Percentiles rank a stretch among this genome's conserved stretches.
These are phyloP conservation scores for Heliothis virescens DNA, from an alignment of 1,140 invertebrate genomes.

Conservation along the genomic window DNA sequence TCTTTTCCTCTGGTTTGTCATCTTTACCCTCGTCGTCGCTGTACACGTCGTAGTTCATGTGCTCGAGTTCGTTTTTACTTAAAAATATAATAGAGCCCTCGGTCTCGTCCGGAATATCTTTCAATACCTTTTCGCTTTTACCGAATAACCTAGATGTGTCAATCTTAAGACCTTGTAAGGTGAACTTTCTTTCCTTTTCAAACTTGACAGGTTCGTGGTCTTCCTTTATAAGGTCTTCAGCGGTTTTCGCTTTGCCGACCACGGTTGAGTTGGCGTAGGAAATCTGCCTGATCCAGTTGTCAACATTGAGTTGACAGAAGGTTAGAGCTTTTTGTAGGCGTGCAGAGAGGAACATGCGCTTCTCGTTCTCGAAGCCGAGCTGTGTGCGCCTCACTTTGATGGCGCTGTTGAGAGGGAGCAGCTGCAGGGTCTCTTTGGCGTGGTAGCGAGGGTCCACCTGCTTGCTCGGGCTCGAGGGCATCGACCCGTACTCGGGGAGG, in stretches of 20 bases:
- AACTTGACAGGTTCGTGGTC: constrained; percentile 85
- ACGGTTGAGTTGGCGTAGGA: constrained; percentile 83
- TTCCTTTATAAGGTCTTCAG: constrained; percentile 83
- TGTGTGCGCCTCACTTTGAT: constrained; percentile 85
- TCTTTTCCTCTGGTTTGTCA: constrained; percentile 76
- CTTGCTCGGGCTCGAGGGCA: constrained; percentile 78
- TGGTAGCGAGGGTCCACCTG: constrained; percentile 77
- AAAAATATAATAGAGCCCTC: constrained; percentile 88
- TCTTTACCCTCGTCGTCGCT: constrained; percentile 84
- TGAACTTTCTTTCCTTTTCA: constrained; percentile 86
- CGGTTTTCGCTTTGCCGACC: constrained; percentile 79
- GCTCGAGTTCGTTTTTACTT: constrained; percentile 88
- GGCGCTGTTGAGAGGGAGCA: constrained; percentile 84
- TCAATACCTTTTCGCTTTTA: constrained; percentile 84
- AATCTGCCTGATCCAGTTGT: constrained; percentile 86
- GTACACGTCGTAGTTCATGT: constrained; percentile 86
- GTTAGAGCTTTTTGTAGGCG: constrained; percentile 88
- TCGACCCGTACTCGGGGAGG: constrained; percentile 77
- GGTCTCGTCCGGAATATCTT: constrained; percentile 88
- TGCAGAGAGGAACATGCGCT: constrained; percentile 87
- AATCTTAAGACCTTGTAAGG: constrained; percentile 84
- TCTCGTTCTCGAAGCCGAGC: constrained; percentile 87
- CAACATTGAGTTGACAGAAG: constrained; percentile 88
- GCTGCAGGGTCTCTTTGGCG: constrained; percentile 77
- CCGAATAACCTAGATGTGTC: constrained; percentile 84